Base-by-base conservation (phyloP, 2,888 invertebrate genomes). In the Yponomeuta plumbellus region DNA sequence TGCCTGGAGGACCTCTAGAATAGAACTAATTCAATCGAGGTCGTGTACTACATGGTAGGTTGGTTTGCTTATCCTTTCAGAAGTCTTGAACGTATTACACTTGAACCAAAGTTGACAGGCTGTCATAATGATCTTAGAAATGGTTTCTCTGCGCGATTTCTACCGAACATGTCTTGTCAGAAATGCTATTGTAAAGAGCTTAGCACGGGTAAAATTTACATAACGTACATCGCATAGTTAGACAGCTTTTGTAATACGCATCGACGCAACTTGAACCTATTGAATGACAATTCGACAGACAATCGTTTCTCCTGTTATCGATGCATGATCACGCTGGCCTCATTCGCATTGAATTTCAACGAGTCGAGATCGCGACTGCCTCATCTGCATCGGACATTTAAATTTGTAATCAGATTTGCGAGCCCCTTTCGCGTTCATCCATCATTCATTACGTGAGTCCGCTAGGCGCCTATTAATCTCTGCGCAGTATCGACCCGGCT, bases 381-480 rank as follows among this genome's bases (percentile, higher is more conserved):
- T 83, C 83, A 86, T 86, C 85, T 88, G 80, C 85, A 87, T 85
- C 75, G 72, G 76, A 72, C 79, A 88, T 88, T 88, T 81, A 79
- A 83, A 83, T 86, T 86, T 85, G 80, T 85, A 89, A 88, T 89
- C 80, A 81, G 81, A 80, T 82, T 83, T 78, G 78, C 82, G 75
- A 76, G 74, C 76, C 79, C 73, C 75, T 70, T 67, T 70, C 75
- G 44, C 64, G 44, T 80, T 86, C 87, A 88, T 89, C 83, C 83
- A 86, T 87, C 88, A 89, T 86, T 88, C 86, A 88, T 81, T 70
- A 68, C 71, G 66, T 69, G 74, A 76, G 72, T 71, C 77, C 68
- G 68, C 66, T 68, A 68, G 67, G 69, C 71, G 70, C 70, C 71
- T 74, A 73, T 74, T 75, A 74, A 72, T 72, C 67, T 71, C 67